A percentile compares a stretch with the other conserved stretches of the same genome.
These are phyloP conservation scores for Drosophila parvula DNA, from an alignment of 1,140 invertebrate species.

Conservation along the genomic window DNA sequence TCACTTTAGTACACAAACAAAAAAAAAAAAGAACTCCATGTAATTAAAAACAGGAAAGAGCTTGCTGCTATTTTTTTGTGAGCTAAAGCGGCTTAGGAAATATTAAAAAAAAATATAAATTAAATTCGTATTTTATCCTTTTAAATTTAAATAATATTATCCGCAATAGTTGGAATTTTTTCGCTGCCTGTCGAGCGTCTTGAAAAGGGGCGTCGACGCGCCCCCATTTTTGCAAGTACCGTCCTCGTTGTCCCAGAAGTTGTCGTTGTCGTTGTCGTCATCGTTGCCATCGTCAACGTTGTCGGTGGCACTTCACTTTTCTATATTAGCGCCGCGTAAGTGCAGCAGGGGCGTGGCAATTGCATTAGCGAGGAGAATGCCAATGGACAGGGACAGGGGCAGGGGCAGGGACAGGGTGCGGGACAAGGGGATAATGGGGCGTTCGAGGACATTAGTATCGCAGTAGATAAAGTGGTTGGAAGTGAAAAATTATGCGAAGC, in stretches of 20 bases:
- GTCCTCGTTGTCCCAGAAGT: conserved; percentile 42
- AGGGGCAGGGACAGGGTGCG: not conserved
- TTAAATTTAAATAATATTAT: not conserved
- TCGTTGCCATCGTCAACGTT: conserved; percentile 64
- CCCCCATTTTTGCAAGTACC: conserved; percentile 71
- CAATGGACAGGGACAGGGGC: not conserved
- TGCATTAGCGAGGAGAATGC: conserved; percentile 51
- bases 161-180: not conserved
- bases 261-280: conserved; percentile 21
- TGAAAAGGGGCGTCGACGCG: conserved; percentile 31
- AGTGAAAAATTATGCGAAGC: conserved; percentile 50
- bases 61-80: not conserved
- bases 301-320: conserved; percentile 76
- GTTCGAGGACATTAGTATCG: conserved; percentile 56
- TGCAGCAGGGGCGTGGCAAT: conserved; percentile 78
- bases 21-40: not conserved
- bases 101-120: not conserved
- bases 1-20: conserved; percentile 1
- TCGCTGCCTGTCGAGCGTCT: not conserved
- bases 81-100: not conserved
- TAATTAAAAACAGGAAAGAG: not conserved
- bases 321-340: conserved; percentile 78
- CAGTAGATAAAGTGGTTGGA: conserved; percentile 65
- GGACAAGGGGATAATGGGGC: conserved; percentile 43
- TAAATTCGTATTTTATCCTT: not conserved